Conservation (phyloP, 2,797 vertebrate genomes). For the Urosaurus nigricauda region DNA sequence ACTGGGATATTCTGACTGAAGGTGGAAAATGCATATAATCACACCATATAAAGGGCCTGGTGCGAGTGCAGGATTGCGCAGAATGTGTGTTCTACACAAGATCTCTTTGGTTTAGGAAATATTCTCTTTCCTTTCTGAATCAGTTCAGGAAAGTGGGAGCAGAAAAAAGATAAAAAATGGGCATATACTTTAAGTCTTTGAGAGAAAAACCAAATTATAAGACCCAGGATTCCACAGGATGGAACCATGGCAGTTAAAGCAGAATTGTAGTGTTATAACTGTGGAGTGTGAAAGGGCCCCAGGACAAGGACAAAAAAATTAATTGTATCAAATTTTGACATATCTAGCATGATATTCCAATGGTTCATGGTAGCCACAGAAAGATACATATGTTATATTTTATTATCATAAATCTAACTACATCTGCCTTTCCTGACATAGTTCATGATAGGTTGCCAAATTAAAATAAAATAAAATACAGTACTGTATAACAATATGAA, state of each 20-base stretch:
- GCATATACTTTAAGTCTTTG: neutral
- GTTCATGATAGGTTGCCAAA: neutral
- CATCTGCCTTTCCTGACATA: neutral
- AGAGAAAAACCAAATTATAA: neutral
- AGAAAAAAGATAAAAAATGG: constrained; percentile 52
- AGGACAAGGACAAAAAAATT: too few relatives aligned
- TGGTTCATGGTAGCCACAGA: too few relatives aligned
- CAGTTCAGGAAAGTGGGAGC: constrained; percentile 15
- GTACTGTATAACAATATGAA: neutral
- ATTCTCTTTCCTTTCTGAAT: neutral
- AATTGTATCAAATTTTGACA: too few relatives aligned
- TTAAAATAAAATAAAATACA: neutral
- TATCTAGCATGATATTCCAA: too few relatives aligned
- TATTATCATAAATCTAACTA: too few relatives aligned
- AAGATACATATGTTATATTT: neutral
- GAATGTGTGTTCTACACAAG: neutral
- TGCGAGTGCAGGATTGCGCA: neutral
- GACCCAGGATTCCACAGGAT: neutral
- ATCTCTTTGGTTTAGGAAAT: neutral
- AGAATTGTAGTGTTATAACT: too few relatives aligned
- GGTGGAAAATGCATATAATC: too few relatives aligned
- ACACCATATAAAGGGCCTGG: too few relatives aligned
- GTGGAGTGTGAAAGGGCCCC: too few relatives aligned
- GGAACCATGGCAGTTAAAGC: too few relatives aligned
- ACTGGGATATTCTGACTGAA: too few relatives aligned